phyloP scores from a whole-genome alignment of 2,888 invertebrate genomes.

The Cerceris rybyensis region DNA sequence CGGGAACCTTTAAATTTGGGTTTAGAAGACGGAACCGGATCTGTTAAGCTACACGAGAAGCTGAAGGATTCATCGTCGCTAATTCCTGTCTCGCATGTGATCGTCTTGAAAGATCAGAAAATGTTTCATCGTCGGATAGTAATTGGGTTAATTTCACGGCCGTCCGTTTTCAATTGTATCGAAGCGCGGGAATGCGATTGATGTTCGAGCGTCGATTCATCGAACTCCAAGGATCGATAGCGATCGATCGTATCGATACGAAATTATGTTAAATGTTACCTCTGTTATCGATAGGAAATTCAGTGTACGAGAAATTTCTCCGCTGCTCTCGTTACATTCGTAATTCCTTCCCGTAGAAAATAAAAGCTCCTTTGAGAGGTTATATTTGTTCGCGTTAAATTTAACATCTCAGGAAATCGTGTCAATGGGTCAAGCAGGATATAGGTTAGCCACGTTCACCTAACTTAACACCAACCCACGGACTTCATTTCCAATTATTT shows the following conservation, averaged over 20 bases:
- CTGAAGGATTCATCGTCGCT: not conserved
- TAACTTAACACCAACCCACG: not conserved
- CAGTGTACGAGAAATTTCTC: not conserved
- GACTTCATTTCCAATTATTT: not conserved
- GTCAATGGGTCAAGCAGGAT: constrained; percentile 29
- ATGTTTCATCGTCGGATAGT: constrained; percentile 1
- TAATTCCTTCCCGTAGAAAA: too few species aligned
- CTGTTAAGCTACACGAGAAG: not conserved
- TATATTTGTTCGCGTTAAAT: not conserved
- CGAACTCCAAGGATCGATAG: not conserved
- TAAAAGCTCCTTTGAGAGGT: not conserved
- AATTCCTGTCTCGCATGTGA: not conserved
- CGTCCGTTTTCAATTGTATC: not conserved
- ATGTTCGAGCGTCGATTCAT: not conserved
- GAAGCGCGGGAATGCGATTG: constrained; percentile 3
- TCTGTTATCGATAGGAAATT: too few species aligned
- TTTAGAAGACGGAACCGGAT: constrained; percentile 27
- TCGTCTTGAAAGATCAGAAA: constrained; percentile 2
- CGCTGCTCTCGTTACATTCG: not conserved
- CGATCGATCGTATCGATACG: not conserved
- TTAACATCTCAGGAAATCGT: constrained; percentile 19
- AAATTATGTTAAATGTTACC: too few species aligned
- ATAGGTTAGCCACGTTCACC: not conserved
- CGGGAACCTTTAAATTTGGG: constrained; percentile 8
- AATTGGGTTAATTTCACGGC: constrained; percentile 10